phyloP scores from a whole-genome alignment of 2,888 invertebrate genomes.

The Drosophila meridiana region DNA sequence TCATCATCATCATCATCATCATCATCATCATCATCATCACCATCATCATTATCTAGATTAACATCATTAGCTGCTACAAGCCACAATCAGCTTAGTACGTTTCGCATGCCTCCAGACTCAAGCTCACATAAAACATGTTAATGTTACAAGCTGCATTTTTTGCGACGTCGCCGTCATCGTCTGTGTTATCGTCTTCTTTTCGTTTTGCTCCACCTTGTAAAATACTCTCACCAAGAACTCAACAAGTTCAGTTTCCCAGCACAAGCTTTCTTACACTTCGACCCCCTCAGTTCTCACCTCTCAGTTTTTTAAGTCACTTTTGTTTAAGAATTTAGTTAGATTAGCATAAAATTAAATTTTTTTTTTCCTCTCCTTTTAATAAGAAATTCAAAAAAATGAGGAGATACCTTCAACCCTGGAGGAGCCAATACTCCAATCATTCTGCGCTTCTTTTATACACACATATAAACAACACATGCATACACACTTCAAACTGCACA shows the following conservation, averaged over 20 bases:
- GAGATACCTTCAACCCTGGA: too few relatives aligned
- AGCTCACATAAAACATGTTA: slow-evolving; percentile 67
- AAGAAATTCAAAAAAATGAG: background rate
- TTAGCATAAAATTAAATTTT: background rate
- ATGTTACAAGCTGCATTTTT: slow-evolving; percentile 76
- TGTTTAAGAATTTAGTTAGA: background rate
- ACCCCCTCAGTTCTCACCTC: background rate
- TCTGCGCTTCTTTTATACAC: too few relatives aligned
- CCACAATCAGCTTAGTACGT: slow-evolving; percentile 13
- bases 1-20: background rate
- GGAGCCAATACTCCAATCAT: too few relatives aligned
- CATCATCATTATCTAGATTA: slow-evolving; percentile 1
- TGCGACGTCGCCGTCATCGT: slow-evolving; percentile 26
- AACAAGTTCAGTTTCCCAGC: background rate
- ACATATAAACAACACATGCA: too few relatives aligned
- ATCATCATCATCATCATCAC: background rate
- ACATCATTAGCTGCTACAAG: slow-evolving; percentile 11
- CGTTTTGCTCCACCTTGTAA: slow-evolving; percentile 15
- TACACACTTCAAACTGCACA: too few relatives aligned
- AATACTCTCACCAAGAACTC: slow-evolving; percentile 32
- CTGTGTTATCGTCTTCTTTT: slow-evolving; percentile 26
- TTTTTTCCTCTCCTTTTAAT: background rate
- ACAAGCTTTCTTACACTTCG: background rate
- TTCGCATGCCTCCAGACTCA: slow-evolving; percentile 11
- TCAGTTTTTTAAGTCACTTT: background rate